Evolutionary conservation across 2,888 invertebrate species (phyloP).

Genomic region (Monochamus alternatus): DNA sequence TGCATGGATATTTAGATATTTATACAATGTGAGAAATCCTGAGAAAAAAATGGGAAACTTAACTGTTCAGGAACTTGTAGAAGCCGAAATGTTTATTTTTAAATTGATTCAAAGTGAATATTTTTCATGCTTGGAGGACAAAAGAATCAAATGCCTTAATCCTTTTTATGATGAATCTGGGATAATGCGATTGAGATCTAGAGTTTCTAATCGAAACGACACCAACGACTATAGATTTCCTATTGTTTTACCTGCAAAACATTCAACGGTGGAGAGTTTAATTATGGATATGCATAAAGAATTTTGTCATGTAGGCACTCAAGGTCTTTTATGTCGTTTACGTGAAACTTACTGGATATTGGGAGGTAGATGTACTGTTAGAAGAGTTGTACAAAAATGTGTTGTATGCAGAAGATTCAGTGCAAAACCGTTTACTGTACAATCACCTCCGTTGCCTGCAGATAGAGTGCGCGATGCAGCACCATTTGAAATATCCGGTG

Average conservation of each 20-base stretch:
- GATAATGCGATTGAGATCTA: slow-evolving; percentile 12
- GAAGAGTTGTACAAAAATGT: slow-evolving; percentile 29
- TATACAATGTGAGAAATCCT: slow-evolving; percentile 11
- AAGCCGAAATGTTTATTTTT: slow-evolving; percentile 20
- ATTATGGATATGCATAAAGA: slow-evolving; percentile 20
- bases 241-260: slow-evolving; percentile 27
- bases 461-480: slow-evolving; percentile 55
- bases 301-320: slow-evolving; percentile 25
- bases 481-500: slow-evolving; percentile 59
- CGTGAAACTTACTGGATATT: slow-evolving; percentile 8
- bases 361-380: slow-evolving; percentile 6
- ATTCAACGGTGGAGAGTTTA: background rate
- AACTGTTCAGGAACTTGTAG: slow-evolving; percentile 2
- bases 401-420: slow-evolving; percentile 44
- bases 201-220: slow-evolving; percentile 14
- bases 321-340: slow-evolving; percentile 20
- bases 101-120: slow-evolving; percentile 23
- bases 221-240: slow-evolving; percentile 19
- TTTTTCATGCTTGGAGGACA: slow-evolving; percentile 1
- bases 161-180: slow-evolving; percentile 20
- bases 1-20: slow-evolving; percentile 13
- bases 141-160: background rate
- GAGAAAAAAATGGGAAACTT: background rate
- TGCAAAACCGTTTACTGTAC: slow-evolving; percentile 43
- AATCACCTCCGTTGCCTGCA: slow-evolving; percentile 55